phyloP scores from a whole-genome alignment of 2,888 invertebrate genomes.

The Cacoxenus indagator region DNA sequence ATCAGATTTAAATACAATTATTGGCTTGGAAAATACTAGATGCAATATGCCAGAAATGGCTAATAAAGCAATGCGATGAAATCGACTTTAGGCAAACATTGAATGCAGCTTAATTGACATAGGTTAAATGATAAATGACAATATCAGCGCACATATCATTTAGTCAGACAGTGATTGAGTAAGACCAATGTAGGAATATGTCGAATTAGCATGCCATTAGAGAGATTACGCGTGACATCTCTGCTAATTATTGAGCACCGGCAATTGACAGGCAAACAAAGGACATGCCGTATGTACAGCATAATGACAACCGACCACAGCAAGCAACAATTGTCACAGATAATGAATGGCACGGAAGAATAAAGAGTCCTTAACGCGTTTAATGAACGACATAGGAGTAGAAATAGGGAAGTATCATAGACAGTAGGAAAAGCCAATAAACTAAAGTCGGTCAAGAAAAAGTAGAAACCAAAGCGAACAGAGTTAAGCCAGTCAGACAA shows the following conservation, averaged over 20 bases:
- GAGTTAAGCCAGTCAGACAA: constrained; percentile 57
- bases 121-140: constrained; percentile 23
- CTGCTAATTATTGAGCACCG: not conserved
- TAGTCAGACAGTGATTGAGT: constrained; percentile 30
- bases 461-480: constrained; percentile 28
- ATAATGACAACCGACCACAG: constrained; percentile 20
- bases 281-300: constrained; percentile 13
- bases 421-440: constrained; percentile 14
- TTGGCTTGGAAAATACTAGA: not conserved
- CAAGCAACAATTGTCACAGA: constrained; percentile 52
- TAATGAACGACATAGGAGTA: constrained; percentile 3
- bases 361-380: constrained; percentile 45
- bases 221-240: constrained; percentile 35
- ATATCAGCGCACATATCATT: constrained; percentile 35
- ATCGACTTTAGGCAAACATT: constrained; percentile 1
- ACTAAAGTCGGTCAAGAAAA: not conserved
- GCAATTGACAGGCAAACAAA: constrained; percentile 8
- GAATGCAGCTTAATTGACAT: constrained; percentile 28
- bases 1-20: not conserved
- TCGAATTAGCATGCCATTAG: constrained; percentile 45
- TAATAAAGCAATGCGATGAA: constrained; percentile 29
- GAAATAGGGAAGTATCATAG: not conserved
- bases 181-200: constrained; percentile 18
- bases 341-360: constrained; percentile 48
- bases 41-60: constrained; percentile 24